Evolutionary conservation across 2,888 invertebrate genomes (phyloP), one percentile per base, ranked within the genome.

Genomic region (Xestia ashworthii): DNA sequence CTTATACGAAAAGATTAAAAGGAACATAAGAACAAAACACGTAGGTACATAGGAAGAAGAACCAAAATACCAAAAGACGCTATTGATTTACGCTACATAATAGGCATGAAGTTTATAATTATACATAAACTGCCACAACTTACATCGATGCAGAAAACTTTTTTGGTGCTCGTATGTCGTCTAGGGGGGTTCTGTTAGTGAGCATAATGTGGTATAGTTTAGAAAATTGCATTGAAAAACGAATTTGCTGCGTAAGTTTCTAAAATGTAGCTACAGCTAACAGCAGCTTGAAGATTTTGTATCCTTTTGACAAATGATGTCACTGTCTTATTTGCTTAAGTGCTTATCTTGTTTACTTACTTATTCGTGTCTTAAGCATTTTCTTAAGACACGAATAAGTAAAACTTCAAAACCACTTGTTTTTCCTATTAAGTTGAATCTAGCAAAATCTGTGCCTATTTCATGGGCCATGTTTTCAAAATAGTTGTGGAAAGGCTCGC

Each of bases 261-360:
- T 14, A n/a, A 60, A 32, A 32, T 60, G 16, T 5, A 11, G n/a
- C 8, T 16, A 16, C n/a, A 44, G n/a, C 41, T 41, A 12, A n/a
- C 32, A 41, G 22, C 70, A 58, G 12, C 22, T 22, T 11, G 46
- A 22, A 5, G 19, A 71, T 84, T 79, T 75, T 74, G 44, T 55
- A 62, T 25, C 32, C 38, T 62, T 46, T 64, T 70, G 65, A 32
- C 32, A 76, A 69, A 53, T 84, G 81, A 82, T 78, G 71, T 82
- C 79, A 87, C 65, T 66, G 32, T 66, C 19, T 44, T 71, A 65
- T 74, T 76, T 79, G 67, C 55, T 41, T 69, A 32, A 58, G 53
- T 55, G 50, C 65, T 64, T 84, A 71, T 67, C 48, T 65, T 76
- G 32, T 72, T 68, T 71, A 76, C 60, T 12, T 48, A 53, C 46